Base-by-base conservation (phyloP, 1,140 invertebrate species). In the Whitmania pigra region DNA sequence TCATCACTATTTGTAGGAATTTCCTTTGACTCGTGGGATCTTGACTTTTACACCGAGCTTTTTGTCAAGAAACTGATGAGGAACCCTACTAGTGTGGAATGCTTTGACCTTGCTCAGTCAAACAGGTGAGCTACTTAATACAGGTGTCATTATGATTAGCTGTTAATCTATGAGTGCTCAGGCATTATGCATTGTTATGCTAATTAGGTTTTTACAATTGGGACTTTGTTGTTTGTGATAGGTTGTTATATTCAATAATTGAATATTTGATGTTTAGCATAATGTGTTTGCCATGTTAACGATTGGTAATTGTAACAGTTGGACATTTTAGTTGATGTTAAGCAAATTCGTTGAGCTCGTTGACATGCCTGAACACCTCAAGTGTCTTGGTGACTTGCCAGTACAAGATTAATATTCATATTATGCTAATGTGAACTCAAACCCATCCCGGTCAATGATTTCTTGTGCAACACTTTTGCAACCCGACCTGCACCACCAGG, bases 81-180 rank as follows among this genome's bases (percentile, higher is more conserved):
- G 63, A 95, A 98, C 85, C 94, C 95, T 20, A 98, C 94, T 0
- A 96, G 90, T 80, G 93, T 97, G 0, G 95, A 99, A 82, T 90
- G 94, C 76, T 97, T 97, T 85, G 95, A 98, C 85, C 86, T 97
- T 68, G 94, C 95, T n/a, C 95, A 99, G 82, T 95, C 93, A 22
- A 98, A 98, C 80, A 95, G 82, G 82, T 83, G 15, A 49, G 27
- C 31, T 22, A 31, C 49, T 63, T 1, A 25, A 63, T 25, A 63
- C 22, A 63, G 29, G 29, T 63, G 29, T 31, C 43, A 49, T 49
- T 63, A 25, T 63, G 29, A 63, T 25, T 25, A 63, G 22, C 29
- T 63, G 29, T n/a, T 63, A 2, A 4, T 31, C 29, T 63, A 18
- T 63, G 11, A 11, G 57, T 18, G 20, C 3, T 31, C 15, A 57